Base-by-base conservation (phyloP, 23 tunicate genomes). In the Phallusia fumigata region DNA sequence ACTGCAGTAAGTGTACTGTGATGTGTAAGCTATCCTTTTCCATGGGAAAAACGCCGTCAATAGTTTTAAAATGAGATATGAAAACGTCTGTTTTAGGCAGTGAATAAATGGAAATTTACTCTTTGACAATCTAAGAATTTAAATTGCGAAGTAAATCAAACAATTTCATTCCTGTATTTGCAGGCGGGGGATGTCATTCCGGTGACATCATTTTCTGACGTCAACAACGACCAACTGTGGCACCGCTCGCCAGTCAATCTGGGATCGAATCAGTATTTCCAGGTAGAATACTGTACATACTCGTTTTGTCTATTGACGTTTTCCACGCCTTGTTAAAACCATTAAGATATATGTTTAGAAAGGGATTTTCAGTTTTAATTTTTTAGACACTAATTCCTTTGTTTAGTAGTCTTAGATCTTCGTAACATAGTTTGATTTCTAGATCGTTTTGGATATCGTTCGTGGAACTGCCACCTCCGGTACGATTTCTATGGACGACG, bases 401-500 rank as follows among this genome's bases (percentile, higher is more conserved):
- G 18, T 21, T 13, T 58, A 24, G 28, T 58, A 58, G 26, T 80
- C 64, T 36, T 53, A 65, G 16, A 30, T 31, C 0, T 58, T 35
- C 51, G 0, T 28, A 0, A 40, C 28, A 13, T 31, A 18, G n/a
- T 10, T 47, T 44, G 10, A 1, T 44, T 74, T 77, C 12, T 75
- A 94, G 98, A 87, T 83, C 65, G 88, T 94, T 22, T 50, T 94
- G 53, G 98, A 83, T 36, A 40, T 94, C 1, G 72, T 69, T 10
- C 81, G 89, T 15, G 50, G 47, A 21, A 30, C 83, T 45, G 51
- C 33, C 18, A 0, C 79, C 16, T 28, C 73, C 18, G 95, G 94
- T 40, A 58, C 85, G 10, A 94, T 94, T n/a, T 89, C 98, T 16
- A 82, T 94, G 10, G 98, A 94, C 78, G 98, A 94, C 82, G 88